Evolutionary conservation across 2,888 invertebrate genomes (phyloP).

Genomic region (Drosophila affinis): DNA sequence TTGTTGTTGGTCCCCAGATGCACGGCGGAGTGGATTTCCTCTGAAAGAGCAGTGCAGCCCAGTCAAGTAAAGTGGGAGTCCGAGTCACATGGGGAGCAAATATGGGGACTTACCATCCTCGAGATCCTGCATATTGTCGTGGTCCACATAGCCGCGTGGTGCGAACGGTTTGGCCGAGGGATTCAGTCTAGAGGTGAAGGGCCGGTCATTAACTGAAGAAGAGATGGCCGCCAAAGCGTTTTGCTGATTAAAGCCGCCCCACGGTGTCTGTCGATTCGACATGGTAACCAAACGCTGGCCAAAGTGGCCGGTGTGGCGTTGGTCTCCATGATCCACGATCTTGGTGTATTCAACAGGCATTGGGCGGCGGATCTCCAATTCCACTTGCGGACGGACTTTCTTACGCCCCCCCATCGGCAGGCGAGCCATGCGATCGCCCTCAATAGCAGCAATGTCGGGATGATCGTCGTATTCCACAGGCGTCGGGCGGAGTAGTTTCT

Average conservation of each 20-base stretch:
- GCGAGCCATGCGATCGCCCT: neutral
- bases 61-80: neutral
- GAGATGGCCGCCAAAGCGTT: neutral
- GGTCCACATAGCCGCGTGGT: constrained; percentile 82
- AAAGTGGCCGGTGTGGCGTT: constrained; percentile 37
- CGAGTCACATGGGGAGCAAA: neutral
- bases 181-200: constrained; percentile 23
- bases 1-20: constrained; percentile 45
- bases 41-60: constrained; percentile 19
- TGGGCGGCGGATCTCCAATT: neutral
- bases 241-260: neutral
- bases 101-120: constrained; percentile 77
- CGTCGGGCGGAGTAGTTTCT: constrained; percentile 47
- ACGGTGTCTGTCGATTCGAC: constrained; percentile 23
- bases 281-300: constrained; percentile 53
- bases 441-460: constrained; percentile 4
- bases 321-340: neutral
- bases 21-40: constrained; percentile 59
- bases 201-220: neutral
- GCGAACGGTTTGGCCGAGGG: constrained; percentile 59
- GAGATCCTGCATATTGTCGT: constrained; percentile 82
- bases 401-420: neutral
- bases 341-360: neutral
- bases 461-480: neutral
- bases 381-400: neutral